Evolutionary conservation across 2,888 invertebrate genomes (phyloP).

Genomic region (Yponomeuta sedellus): DNA sequence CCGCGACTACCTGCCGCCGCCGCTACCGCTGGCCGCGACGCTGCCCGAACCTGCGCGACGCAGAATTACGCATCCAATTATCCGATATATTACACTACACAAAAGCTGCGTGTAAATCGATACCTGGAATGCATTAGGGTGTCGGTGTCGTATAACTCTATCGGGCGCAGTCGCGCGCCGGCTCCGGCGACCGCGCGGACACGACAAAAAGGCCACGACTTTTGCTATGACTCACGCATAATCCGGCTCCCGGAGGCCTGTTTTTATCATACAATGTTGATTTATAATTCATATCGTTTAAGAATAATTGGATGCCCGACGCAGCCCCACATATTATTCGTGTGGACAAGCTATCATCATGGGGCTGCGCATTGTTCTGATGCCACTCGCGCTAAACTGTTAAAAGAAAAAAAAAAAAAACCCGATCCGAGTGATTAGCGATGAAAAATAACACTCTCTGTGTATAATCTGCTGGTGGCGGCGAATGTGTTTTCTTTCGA

Average conservation of each 20-base stretch:
- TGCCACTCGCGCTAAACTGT: constrained; percentile 18
- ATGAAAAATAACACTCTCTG: constrained; percentile 18
- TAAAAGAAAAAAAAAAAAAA: constrained; percentile 18
- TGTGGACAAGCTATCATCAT: constrained; percentile 42
- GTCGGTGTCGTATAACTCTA: constrained; percentile 15
- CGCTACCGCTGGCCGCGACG: constrained; percentile 26
- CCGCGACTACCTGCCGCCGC: constrained; percentile 28
- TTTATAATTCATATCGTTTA: constrained; percentile 53
- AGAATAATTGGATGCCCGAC: constrained; percentile 47
- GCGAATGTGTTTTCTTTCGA: constrained; percentile 34
- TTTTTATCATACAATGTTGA: constrained; percentile 35
- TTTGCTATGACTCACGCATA: constrained; percentile 31
- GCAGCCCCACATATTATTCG: constrained; percentile 38
- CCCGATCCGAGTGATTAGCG: constrained; percentile 16
- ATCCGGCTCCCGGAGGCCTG: constrained; percentile 27
- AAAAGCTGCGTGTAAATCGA: constrained; percentile 20
- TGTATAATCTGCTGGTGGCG: constrained; percentile 24
- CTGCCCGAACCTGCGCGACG: constrained; percentile 13
- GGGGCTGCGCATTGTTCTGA: constrained; percentile 37
- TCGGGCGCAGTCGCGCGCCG: background rate
- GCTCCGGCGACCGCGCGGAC: constrained; percentile 16
- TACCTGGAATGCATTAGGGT: constrained; percentile 18
- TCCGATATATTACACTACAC: constrained; percentile 20
- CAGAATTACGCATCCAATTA: constrained; percentile 23
- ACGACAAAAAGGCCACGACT: constrained; percentile 30